phyloP scores from a whole-genome alignment of 2,888 invertebrate species.

The Fragum fragum region DNA sequence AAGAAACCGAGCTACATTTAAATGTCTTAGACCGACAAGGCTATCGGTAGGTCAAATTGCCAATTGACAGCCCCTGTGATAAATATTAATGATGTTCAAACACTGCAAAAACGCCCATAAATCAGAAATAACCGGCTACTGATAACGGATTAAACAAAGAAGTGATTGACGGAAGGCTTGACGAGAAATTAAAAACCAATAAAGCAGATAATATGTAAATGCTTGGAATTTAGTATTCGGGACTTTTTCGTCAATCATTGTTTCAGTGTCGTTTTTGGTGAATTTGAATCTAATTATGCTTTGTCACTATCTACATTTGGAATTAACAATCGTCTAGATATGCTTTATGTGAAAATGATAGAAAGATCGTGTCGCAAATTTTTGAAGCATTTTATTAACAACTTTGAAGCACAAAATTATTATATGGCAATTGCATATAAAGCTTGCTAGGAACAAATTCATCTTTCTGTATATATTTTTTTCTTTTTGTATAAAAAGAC shows the following conservation, averaged over 20 bases:
- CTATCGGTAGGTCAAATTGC: conserved; percentile 12
- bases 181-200: conserved; percentile 22
- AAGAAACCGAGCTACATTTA: too few relatives aligned
- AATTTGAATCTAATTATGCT: background rate
- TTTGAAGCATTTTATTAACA: too few relatives aligned
- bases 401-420: too few relatives aligned
- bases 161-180: background rate
- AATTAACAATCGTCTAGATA: background rate
- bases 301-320: background rate
- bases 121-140: background rate
- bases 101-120: conserved; percentile 17
- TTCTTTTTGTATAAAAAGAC: too few relatives aligned
- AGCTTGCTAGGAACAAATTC: too few relatives aligned
- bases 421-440: too few relatives aligned
- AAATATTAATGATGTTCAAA: conserved; percentile 30
- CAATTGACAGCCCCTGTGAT: conserved; percentile 13
- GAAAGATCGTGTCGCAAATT: conserved; percentile 17
- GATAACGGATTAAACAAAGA: conserved; percentile 18
- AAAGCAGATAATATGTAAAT: conserved; percentile 27
- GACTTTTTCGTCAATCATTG: background rate
- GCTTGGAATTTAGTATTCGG: background rate
- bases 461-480: too few relatives aligned
- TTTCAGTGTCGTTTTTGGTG: background rate
- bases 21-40: background rate
- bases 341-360: background rate